phyloP scores from a whole-genome alignment of 2,888 invertebrate species.

The Barypeithes pellucidus region DNA sequence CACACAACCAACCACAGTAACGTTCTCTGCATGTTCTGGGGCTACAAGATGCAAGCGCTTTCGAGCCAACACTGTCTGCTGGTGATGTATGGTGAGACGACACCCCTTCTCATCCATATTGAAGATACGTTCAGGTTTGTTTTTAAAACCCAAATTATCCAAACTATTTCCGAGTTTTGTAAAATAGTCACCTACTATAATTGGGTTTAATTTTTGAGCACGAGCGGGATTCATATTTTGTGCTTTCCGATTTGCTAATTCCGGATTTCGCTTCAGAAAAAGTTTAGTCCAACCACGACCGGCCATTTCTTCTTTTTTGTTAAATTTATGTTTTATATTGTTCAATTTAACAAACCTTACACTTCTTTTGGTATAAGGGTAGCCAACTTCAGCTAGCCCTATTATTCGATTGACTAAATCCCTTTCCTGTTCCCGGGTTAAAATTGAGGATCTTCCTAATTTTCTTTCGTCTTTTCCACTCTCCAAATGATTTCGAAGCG shows the following conservation, averaged over 20 bases:
- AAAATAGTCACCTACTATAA: background rate
- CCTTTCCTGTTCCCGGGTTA: too few species aligned
- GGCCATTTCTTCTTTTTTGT: slow-evolving; percentile 9
- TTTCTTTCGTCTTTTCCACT: background rate
- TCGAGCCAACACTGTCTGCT: too few species aligned
- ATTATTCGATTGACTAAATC: too few species aligned
- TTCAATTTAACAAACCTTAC: too few species aligned
- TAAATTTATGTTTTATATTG: slow-evolving; percentile 17
- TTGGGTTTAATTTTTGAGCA: slow-evolving; percentile 2
- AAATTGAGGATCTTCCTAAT: too few species aligned
- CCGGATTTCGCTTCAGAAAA: background rate
- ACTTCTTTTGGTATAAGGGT: too few species aligned
- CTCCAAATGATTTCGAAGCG: slow-evolving; percentile 1
- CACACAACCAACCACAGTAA: slow-evolving; percentile 58
- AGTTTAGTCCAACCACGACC: slow-evolving; percentile 16
- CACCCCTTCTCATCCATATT: slow-evolving; percentile 24
- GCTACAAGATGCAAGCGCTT: slow-evolving; percentile 11
- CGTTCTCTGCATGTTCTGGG: slow-evolving; percentile 40
- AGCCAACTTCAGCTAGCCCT: too few species aligned
- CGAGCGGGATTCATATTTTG: slow-evolving; percentile 26
- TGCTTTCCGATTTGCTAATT: too few species aligned
- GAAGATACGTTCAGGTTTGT: slow-evolving; percentile 51
- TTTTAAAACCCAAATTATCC: slow-evolving; percentile 29
- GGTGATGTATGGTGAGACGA: slow-evolving; percentile 42
- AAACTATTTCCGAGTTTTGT: slow-evolving; percentile 27